Evolutionary conservation across 2,797 vertebrate genomes (phyloP).

Genomic region (Xiphophorus birchmanni): DNA sequence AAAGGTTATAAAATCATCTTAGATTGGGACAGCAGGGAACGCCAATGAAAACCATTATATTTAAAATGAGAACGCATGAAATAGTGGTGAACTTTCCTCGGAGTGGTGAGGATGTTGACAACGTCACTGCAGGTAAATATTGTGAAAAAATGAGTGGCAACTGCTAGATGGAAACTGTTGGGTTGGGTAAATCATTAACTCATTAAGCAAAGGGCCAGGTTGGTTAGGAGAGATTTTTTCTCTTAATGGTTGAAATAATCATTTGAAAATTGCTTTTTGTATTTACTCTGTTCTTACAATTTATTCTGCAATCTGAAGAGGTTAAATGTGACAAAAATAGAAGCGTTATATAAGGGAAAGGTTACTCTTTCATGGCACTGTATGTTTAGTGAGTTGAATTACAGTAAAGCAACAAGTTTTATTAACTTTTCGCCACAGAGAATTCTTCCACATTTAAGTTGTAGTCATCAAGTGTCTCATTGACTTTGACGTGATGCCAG

Average conservation of each 20-base stretch:
- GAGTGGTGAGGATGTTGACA: not conserved
- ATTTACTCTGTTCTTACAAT: not conserved
- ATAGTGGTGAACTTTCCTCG: not conserved
- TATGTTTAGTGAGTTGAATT: constrained; percentile 2
- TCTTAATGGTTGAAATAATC: not conserved
- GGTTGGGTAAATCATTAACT: not conserved
- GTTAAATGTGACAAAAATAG: not conserved
- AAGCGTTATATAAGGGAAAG: not conserved
- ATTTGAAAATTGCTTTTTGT: not conserved
- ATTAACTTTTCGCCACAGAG: constrained; percentile 15
- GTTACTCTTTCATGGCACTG: not conserved
- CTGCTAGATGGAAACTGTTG: not conserved
- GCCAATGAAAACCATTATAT: not conserved
- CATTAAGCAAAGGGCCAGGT: not conserved
- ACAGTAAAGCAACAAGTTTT: constrained; percentile 11
- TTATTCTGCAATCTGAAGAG: not conserved
- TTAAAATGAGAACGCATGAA: not conserved
- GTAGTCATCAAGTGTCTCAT: constrained; percentile 22
- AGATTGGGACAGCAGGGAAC: not conserved
- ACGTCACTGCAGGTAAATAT: not conserved
- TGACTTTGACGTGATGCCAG: constrained; percentile 37
- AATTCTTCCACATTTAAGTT: constrained; percentile 44
- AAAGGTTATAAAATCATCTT: not conserved
- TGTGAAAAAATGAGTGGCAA: not conserved
- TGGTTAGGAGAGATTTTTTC: not conserved